Percentiles rank a stretch among this genome's conserved stretches.
Evolutionary conservation across 2,113 vertebrate species (phyloP).

Genomic region (Chelonoidis abingdonii): DNA sequence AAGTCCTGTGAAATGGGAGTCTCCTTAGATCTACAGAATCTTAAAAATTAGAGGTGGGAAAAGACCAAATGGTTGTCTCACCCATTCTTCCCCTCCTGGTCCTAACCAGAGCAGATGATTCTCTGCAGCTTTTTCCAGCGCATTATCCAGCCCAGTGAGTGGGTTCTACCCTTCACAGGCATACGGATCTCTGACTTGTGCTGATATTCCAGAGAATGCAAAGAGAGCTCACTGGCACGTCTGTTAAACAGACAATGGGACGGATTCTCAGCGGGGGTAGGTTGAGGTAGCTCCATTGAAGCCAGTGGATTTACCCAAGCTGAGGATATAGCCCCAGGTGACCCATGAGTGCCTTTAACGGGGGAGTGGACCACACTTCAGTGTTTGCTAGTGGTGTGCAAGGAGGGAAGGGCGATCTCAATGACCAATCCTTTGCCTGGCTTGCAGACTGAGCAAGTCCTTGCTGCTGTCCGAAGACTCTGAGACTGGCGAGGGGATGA

Average conservation of each 20-base stretch:
- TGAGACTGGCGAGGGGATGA: slow-evolving; percentile 87
- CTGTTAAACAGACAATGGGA: slow-evolving; percentile 20
- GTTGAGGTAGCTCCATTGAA: slow-evolving; percentile 5
- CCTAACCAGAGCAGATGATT: not conserved
- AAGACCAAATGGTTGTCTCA: not conserved
- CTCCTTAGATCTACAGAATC: not conserved
- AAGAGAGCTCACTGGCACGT: not conserved
- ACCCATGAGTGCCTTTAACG: not conserved
- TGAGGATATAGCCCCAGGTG: not conserved
- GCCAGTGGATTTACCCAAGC: not conserved
- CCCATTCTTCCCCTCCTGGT: not conserved
- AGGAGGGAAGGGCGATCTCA: not conserved
- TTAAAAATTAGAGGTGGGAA: not conserved
- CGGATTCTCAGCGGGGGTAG: not conserved
- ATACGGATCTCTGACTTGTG: slow-evolving; percentile 13
- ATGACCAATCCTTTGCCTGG: slow-evolving; percentile 70
- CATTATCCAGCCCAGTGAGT: not conserved
- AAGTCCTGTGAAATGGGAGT: not conserved
- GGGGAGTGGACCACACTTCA: slow-evolving; percentile 35
- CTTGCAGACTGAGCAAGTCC: slow-evolving; percentile 87
- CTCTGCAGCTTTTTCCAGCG: not conserved
- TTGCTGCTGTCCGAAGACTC: slow-evolving; percentile 91
- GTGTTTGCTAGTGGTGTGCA: slow-evolving; percentile 31
- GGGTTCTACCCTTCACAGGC: not conserved
- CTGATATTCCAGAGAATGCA: not conserved